A percentile compares a stretch with the other conserved stretches of the same genome.
Conservation (phyloP, 2,113 vertebrate genomes). For the Gambusia holbrooki region DNA sequence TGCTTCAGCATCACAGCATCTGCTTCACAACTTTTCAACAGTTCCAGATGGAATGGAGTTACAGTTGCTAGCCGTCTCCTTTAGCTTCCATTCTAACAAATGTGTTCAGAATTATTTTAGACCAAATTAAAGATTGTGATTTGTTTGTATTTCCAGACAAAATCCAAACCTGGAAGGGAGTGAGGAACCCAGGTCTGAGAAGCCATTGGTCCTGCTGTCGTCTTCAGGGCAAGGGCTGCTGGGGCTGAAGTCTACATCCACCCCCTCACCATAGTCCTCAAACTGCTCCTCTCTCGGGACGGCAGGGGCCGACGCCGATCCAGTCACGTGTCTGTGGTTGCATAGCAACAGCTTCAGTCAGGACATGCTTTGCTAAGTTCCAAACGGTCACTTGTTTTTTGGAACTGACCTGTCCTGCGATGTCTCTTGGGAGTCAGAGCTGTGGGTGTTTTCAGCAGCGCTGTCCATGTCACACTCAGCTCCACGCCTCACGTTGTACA, state of each 20-base stretch:
- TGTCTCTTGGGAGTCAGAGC: constrained; percentile 74
- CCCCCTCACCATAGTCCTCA: constrained; percentile 96
- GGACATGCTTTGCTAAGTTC: not conserved
- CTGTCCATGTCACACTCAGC: constrained; percentile 88
- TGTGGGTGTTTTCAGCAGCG: constrained; percentile 81
- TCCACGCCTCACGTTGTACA: constrained; percentile 76
- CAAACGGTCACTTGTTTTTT: not conserved
- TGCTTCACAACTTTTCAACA: not conserved
- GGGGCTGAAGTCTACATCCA: constrained; percentile 90
- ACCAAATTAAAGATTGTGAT: not conserved
- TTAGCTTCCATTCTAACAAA: not conserved
- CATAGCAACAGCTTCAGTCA: not conserved
- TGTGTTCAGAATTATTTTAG: not conserved
- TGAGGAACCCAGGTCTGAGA: constrained; percentile 93
- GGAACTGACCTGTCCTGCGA: constrained; percentile 67
- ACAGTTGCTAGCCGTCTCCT: not conserved
- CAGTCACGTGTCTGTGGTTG: constrained; percentile 75
- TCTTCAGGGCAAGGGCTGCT: constrained; percentile 93
- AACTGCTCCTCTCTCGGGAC: constrained; percentile 92
- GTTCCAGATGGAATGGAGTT: not conserved
- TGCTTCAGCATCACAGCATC: not conserved
- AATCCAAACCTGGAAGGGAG: constrained; percentile 89
- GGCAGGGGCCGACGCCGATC: constrained; percentile 85
- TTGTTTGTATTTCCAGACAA: not conserved
- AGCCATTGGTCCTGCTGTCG: constrained; percentile 88